Conservation (phyloP, 2,113 vertebrate species). For the Pelvicachromis taeniatus region DNA sequence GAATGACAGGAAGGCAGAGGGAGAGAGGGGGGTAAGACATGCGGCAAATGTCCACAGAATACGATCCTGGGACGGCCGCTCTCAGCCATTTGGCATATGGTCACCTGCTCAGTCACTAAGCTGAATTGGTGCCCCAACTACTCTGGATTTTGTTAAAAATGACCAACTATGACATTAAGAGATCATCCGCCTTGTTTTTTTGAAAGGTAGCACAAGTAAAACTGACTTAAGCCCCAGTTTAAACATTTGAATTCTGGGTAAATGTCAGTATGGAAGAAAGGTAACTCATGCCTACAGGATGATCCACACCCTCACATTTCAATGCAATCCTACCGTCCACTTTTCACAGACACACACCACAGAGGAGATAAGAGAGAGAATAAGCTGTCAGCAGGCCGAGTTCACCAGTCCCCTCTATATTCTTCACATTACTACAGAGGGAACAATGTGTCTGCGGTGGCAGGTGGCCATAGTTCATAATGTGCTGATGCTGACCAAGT, state of each 20-base stretch:
- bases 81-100: no score
- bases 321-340: constrained; percentile 42
- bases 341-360: constrained; percentile 52
- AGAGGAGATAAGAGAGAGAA: constrained; percentile 68
- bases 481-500: constrained; percentile 84
- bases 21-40: no score
- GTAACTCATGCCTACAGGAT: constrained; percentile 12
- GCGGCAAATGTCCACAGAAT: no score
- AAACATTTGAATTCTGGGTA: constrained; percentile 13
- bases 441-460: constrained; percentile 79
- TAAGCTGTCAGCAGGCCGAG: constrained; percentile 61
- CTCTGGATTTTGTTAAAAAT: neutral
- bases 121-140: no score
- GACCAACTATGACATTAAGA: neutral
- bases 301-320: constrained; percentile 41
- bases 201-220: neutral
- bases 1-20: no score
- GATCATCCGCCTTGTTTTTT: neutral
- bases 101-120: no score
- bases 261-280: constrained; percentile 12
- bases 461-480: constrained; percentile 82
- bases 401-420: constrained; percentile 62
- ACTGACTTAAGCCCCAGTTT: neutral
- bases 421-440: constrained; percentile 79
- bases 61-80: no score